Percentiles rank a stretch among this genome's conserved stretches.
phyloP scores from a whole-genome alignment of 2,888 invertebrate genomes.

The Tiliacea aurago region DNA sequence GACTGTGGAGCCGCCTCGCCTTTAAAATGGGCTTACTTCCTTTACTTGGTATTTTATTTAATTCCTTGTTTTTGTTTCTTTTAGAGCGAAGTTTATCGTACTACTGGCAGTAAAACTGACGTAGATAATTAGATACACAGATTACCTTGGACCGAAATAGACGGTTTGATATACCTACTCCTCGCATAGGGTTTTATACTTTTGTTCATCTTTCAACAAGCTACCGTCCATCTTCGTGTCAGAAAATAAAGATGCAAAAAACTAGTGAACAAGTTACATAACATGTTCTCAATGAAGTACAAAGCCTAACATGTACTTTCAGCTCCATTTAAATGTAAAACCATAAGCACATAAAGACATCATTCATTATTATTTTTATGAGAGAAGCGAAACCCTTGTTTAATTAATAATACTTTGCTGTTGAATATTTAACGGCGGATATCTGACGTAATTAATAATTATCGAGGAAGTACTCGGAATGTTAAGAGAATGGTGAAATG shows the following conservation, averaged over 20 bases:
- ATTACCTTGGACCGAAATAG: background rate
- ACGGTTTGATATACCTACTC: background rate
- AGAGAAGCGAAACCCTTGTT: background rate
- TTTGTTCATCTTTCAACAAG: too few species aligned
- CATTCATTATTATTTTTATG: background rate
- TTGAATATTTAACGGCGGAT: background rate
- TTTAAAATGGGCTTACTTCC: background rate
- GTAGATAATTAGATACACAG: background rate
- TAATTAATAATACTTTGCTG: constrained; percentile 1
- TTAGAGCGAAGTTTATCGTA: background rate
- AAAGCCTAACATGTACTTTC: background rate
- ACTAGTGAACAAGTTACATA: too few species aligned
- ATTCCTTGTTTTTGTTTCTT: background rate
- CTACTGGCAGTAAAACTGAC: background rate
- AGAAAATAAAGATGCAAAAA: too few species aligned
- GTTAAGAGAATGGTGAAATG: background rate
- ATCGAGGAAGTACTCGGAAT: background rate
- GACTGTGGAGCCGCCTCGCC: background rate
- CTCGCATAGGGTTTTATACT: background rate
- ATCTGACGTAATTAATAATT: constrained; percentile 10
- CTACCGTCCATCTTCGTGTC: too few species aligned
- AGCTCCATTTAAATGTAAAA: background rate
- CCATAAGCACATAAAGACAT: background rate
- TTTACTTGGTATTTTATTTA: background rate
- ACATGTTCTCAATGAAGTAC: background rate